phyloP scores from a whole-genome alignment of 2,888 invertebrate genomes.

The Dicycla oo region DNA sequence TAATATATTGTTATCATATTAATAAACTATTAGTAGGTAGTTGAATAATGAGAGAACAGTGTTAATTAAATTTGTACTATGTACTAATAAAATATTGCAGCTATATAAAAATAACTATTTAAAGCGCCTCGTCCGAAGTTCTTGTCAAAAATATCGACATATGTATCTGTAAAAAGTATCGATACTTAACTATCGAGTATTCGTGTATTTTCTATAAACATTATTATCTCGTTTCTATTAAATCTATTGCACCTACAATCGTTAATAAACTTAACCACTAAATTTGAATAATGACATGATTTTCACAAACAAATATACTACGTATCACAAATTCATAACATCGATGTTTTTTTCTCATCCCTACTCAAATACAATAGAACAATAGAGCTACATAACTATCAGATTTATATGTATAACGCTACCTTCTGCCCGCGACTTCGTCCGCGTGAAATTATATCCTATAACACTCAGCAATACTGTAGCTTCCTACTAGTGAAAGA shows the following conservation, averaged over 20 bases:
- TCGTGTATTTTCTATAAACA: neutral
- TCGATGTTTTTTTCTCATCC: neutral
- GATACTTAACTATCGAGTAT: neutral
- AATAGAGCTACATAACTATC: neutral
- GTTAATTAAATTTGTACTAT: conserved; percentile 56
- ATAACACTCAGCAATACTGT: no score
- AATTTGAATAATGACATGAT: neutral
- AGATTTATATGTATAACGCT: neutral
- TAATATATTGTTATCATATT: conserved; percentile 13
- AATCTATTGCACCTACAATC: neutral
- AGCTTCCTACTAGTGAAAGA: no score
- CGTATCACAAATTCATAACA: neutral
- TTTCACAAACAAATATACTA: neutral
- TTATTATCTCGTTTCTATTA: neutral
- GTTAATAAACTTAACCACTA: neutral
- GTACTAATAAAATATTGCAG: conserved; percentile 52
- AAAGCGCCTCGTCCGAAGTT: conserved; percentile 18
- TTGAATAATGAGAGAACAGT: conserved; percentile 44
- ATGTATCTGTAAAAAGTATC: neutral
- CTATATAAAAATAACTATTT: conserved; percentile 29
- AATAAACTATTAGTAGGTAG: conserved; percentile 23
- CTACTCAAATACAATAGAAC: neutral
- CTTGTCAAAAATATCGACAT: neutral
- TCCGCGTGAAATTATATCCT: no score
- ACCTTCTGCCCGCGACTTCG: no score